Evolutionary conservation across 2,888 invertebrate genomes (phyloP).

Genomic region (Lasius fuliginosus): DNA sequence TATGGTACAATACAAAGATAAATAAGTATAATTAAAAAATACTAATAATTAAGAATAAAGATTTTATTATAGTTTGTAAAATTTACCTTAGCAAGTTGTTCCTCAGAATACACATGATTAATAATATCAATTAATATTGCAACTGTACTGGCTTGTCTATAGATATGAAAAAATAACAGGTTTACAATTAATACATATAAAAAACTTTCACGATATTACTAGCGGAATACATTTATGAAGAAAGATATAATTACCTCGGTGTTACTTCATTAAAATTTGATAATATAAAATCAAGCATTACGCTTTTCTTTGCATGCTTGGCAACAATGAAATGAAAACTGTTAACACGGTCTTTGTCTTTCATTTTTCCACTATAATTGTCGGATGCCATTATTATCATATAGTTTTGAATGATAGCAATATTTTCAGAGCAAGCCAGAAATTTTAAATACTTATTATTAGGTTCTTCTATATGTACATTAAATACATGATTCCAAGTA

Average conservation of each 20-base stretch:
- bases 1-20: too few species aligned
- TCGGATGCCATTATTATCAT: constrained; percentile 39
- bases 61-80: not conserved
- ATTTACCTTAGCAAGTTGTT: constrained; percentile 1
- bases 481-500: constrained; percentile 58
- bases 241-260: not conserved
- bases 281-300: not conserved
- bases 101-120: not conserved
- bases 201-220: not conserved
- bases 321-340: not conserved
- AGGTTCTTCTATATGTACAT: constrained; percentile 49
- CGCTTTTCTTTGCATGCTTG: not conserved
- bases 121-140: not conserved
- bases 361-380: not conserved
- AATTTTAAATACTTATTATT: constrained; percentile 68
- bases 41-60: not conserved
- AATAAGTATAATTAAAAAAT: not conserved
- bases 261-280: not conserved
- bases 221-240: not conserved
- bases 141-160: not conserved
- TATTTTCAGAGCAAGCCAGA: constrained; percentile 86
- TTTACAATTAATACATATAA: not conserved
- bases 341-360: not conserved
- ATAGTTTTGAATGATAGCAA: constrained; percentile 80
- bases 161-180: not conserved